These are phyloP conservation scores for Eudyptes chrysolophus DNA, from an alignment of 2,113 vertebrate genomes.

Conservation along the genomic window DNA sequence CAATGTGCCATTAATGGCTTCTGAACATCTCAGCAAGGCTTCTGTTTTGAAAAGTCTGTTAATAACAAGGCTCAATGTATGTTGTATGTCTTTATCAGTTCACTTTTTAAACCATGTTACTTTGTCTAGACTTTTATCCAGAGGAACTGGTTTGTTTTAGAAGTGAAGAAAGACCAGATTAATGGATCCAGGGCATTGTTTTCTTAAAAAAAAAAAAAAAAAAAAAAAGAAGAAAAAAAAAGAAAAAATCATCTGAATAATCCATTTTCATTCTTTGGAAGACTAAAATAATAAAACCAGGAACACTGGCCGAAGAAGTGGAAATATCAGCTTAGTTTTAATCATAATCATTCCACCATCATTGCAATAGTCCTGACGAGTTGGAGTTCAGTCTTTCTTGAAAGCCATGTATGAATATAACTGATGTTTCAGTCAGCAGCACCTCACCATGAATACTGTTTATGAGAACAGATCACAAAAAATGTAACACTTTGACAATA, in stretches of 20 bases:
- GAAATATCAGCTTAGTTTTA: slow-evolving; percentile 27
- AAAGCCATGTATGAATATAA: neutral
- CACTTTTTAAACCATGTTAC: neutral
- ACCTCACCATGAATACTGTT: neutral
- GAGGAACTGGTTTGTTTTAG: neutral
- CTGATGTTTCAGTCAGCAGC: neutral
- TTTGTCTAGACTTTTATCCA: neutral
- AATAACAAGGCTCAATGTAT: neutral
- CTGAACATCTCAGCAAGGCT: neutral
- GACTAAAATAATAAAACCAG: slow-evolving; percentile 14
- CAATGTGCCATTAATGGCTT: neutral
- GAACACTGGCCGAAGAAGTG: neutral
- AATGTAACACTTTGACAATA: neutral
- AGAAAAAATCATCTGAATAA: neutral
- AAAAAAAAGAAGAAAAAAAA: neutral
- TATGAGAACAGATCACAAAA: neutral
- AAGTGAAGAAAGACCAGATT: neutral
- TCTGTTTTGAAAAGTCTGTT: neutral
- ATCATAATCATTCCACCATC: neutral
- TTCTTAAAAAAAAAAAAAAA: neutral
- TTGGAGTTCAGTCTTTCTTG: neutral
- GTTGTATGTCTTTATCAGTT: neutral
- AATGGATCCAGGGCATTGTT: neutral
- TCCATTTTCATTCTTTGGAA: slow-evolving; percentile 42
- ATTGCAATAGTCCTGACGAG: neutral